Percentiles rank a stretch among this genome's conserved stretches.
phyloP scores from a whole-genome alignment of 2,888 invertebrate genomes.

The Scrobipalpa atriplicella region DNA sequence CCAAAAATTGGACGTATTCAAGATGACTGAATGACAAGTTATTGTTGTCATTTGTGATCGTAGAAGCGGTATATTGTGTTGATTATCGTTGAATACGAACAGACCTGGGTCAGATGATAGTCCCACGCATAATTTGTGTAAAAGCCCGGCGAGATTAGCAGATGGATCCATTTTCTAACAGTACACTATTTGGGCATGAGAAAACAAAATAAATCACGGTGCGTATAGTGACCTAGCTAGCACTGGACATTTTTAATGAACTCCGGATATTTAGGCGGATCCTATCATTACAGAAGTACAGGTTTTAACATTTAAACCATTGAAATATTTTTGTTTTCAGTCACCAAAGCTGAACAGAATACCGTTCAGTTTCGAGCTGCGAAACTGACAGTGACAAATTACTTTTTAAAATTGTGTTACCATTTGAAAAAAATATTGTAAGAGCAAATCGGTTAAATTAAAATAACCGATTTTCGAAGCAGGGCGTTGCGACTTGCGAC shows the following conservation, averaged over 20 bases:
- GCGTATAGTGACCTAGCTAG: not conserved
- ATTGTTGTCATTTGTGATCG: not conserved
- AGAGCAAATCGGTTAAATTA: not conserved
- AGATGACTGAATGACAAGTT: not conserved
- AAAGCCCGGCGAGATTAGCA: slow-evolving; percentile 58
- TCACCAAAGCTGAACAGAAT: not conserved
- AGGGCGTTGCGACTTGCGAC: too few relatives aligned
- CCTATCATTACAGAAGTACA: not conserved
- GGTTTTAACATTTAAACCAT: slow-evolving; percentile 1
- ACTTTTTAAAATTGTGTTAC: not conserved
- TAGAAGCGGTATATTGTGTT: slow-evolving; percentile 17
- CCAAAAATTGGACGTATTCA: slow-evolving; percentile 2
- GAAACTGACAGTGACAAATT: not conserved
- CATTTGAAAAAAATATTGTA: not conserved
- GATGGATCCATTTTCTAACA: slow-evolving; percentile 33
- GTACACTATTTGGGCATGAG: not conserved
- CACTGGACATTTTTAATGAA: slow-evolving; percentile 15
- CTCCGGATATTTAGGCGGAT: not conserved
- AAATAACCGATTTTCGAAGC: too few relatives aligned
- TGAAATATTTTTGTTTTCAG: slow-evolving; percentile 22
- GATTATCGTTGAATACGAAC: slow-evolving; percentile 29
- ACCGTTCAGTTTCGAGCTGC: not conserved
- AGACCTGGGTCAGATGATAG: slow-evolving; percentile 73
- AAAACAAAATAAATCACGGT: slow-evolving; percentile 16
- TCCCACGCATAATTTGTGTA: slow-evolving; percentile 70